Evolutionary conservation across 2,113 vertebrate genomes (phyloP).

Genomic region (Eublepharis macularius): DNA sequence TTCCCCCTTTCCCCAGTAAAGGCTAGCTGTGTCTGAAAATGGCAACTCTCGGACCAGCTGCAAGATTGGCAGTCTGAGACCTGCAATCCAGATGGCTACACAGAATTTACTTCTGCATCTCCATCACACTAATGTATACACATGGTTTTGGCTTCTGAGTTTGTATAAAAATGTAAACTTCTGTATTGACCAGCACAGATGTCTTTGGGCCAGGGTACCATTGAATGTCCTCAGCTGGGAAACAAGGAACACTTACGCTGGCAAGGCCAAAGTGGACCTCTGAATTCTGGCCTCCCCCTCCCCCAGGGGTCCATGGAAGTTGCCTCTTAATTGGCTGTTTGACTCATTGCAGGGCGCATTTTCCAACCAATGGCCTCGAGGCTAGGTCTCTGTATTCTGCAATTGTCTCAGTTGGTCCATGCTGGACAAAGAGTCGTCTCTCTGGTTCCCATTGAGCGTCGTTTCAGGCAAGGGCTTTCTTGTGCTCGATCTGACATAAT

Average conservation of each 20-base stretch:
- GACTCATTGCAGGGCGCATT: not conserved
- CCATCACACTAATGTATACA: not conserved
- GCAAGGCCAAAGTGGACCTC: not conserved
- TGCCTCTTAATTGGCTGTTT: slow-evolving; percentile 25
- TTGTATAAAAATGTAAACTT: slow-evolving; percentile 47
- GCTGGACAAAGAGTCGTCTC: not conserved
- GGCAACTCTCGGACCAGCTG: not conserved
- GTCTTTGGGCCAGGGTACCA: slow-evolving; percentile 24
- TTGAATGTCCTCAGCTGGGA: not conserved
- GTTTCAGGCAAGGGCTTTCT: slow-evolving; percentile 43
- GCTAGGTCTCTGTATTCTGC: slow-evolving; percentile 53
- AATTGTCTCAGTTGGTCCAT: slow-evolving; percentile 50
- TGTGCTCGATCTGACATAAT: slow-evolving; percentile 36
- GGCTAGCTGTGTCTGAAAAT: not conserved
- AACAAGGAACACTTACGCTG: not conserved
- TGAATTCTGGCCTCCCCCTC: no score
- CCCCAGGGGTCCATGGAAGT: not conserved
- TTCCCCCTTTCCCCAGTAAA: not conserved
- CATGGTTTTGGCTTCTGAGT: slow-evolving; percentile 18
- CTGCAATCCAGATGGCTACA: not conserved
- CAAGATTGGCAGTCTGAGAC: not conserved
- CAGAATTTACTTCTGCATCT: not conserved
- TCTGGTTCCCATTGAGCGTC: slow-evolving; percentile 47
- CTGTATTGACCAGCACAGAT: fast-evolving
- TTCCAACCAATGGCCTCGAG: not conserved